Conservation (phyloP, 2,797 vertebrate genomes). For the Crenichthys baileyi region DNA sequence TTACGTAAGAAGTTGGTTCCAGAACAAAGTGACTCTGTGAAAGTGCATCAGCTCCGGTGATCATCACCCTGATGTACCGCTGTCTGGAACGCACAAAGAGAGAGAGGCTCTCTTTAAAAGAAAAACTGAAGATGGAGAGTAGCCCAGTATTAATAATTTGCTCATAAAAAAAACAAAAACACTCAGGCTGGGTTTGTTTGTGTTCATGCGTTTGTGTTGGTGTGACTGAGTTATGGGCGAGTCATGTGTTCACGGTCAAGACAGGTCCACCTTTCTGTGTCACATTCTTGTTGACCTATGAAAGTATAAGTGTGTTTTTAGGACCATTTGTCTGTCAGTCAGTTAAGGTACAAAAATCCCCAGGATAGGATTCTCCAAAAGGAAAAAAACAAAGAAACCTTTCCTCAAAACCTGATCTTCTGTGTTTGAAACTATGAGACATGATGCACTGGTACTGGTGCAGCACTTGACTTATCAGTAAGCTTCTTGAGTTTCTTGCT, state of each 20-base stretch:
- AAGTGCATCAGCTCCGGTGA: conserved; percentile 31
- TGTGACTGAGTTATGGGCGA: conserved; percentile 10
- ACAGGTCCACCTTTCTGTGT: conserved; percentile 43
- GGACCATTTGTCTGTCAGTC: background rate
- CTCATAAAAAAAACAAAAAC: background rate
- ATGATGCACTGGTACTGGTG: too few relatives aligned
- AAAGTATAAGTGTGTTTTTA: background rate
- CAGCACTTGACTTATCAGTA: background rate
- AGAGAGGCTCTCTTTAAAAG: conserved; percentile 27
- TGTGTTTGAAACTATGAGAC: background rate
- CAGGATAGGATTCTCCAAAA: background rate
- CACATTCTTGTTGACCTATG: conserved; percentile 18
- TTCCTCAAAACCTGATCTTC: background rate
- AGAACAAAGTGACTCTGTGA: conserved; percentile 23
- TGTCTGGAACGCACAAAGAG: conserved; percentile 26
- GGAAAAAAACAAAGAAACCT: background rate
- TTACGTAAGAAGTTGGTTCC: conserved; percentile 39
- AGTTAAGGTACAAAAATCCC: background rate
- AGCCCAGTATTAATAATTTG: background rate
- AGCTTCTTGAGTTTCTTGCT: background rate
- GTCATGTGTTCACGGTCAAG: conserved; percentile 11
- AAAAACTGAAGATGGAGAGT: conserved; percentile 32
- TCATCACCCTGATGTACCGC: background rate
- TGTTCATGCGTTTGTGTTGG: background rate
- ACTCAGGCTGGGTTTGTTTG: background rate